Evolutionary conservation across 2,888 invertebrate species (phyloP), one percentile per base, ranked within the genome.

Genomic region (Heterodera filipjevi): DNA sequence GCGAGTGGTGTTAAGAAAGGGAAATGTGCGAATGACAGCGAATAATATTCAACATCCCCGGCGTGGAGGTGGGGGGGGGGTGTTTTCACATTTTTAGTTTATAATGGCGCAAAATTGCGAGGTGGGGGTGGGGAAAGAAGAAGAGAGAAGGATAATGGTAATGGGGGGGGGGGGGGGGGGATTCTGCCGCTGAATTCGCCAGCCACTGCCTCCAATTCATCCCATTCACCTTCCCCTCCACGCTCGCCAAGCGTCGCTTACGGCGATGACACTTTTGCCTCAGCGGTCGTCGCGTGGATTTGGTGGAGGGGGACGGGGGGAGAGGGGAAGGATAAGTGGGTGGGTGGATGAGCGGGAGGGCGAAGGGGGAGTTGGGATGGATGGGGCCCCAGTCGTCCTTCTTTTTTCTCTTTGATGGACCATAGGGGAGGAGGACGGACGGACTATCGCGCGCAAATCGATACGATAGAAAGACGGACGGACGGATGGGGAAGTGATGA

Each of bases 191-290:
- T 53, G 59, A 59, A 59, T 59, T 59, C 1, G 53, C 53, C n/a
- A n/a, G n/a, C n/a, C n/a, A n/a, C n/a, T 59, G 59, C 22, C 59
- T 59, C 59, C 59, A 59, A 59, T 59, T 59, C 27, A 59, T 27
- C 27, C 59, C 59, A 59, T 59, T 59, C 59, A 59, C 59, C 59
- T 27, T n/a, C n/a, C 59, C 22, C 27, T 27, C 59, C 59, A 59
- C 59, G 49, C 59, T 27, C 59, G 59, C 59, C 59, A 19, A 59
- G 59, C 59, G 59, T 59, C 59, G n/a, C 27, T 59, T 59, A 22
- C 59, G 27, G 59, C 59, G 59, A 59, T 59, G 59, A 59, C 59
- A 59, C 59, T 59, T 59, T 59, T 59, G 59, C 27, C 59, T 59
- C 59, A 27, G n/a, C 59, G 59, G 59, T 5, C 59, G 59, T 59